Conservation (phyloP, 2,113 vertebrate genomes). For the Puntigrus tetrazona region DNA sequence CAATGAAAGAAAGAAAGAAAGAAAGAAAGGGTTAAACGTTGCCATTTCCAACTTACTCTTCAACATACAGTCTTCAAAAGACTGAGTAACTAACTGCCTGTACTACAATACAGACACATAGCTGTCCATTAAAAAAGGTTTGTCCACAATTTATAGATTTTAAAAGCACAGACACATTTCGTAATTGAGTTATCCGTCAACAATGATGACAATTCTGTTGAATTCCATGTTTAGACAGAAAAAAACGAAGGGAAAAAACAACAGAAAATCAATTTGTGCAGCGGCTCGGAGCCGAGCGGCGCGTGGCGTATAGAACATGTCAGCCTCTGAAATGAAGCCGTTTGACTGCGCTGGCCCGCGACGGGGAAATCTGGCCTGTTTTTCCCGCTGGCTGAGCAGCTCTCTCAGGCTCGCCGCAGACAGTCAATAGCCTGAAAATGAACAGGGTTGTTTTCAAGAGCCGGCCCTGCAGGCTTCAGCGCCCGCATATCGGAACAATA, state of each 20-base stretch:
- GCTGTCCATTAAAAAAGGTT: neutral
- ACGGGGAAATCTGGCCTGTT: constrained; percentile 74
- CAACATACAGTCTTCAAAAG: neutral
- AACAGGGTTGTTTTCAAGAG: constrained; percentile 78
- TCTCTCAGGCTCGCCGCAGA: constrained; percentile 78
- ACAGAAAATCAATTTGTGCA: constrained; percentile 58
- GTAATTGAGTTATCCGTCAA: constrained; percentile 34
- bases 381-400: constrained; percentile 74
- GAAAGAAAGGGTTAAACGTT: neutral
- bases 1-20: neutral
- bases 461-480: constrained; percentile 70
- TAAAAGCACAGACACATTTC: constrained; percentile 1
- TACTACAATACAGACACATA: neutral
- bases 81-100: neutral
- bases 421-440: constrained; percentile 80
- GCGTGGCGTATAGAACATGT: constrained; percentile 59
- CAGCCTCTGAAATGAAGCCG: constrained; percentile 73
- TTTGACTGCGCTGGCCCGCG: constrained; percentile 72
- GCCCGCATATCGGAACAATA: constrained; percentile 72
- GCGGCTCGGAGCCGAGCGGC: constrained; percentile 43
- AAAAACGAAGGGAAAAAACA: constrained; percentile 26
- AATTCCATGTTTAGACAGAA: constrained; percentile 48
- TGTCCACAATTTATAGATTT: constrained; percentile 1
- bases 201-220: constrained; percentile 52
- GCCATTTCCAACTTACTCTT: neutral